Base-by-base conservation (phyloP, 2,888 invertebrate genomes). In the Dolichomitus sp. region DNA sequence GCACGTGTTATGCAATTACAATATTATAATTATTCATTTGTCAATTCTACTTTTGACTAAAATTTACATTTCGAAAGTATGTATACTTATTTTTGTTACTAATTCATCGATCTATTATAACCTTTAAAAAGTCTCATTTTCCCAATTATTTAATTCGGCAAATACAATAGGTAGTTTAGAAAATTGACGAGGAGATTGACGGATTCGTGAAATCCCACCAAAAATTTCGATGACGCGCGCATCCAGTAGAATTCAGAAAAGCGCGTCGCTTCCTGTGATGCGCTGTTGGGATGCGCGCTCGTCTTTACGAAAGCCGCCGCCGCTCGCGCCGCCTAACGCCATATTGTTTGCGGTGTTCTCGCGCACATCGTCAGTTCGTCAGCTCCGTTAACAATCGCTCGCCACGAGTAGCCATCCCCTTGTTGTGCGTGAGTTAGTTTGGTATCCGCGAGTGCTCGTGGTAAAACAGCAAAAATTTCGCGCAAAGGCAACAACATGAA, bases 401-500 rank as follows among this genome's bases (percentile, higher is more conserved):
- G 48, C 66, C 65, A 78, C 61, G 50, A 68, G 72, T 50, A 72
- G 78, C 61, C 61, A 37, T 14, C 37, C 37, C 37, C 19, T 40
- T 27, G 23, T 61, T 17, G 33, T 54, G 78, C 40, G 76, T 42
- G 75, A 59, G 59, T 65, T 42, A 9, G 30, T 50, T 45, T 54
- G 19, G 7, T 4, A 77, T 80, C 48, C 69, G 80, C 78, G 87
- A 81, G 86, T 81, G 86, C 85, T 84, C 77, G 84, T 78, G 79
- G 86, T 82, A 84, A 88, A 85, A 73, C 85, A 86, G 87, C 90
- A 87, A 93, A 89, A 88, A 93, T 93, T 93, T 91, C 93, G 89
- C 93, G 92, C 73, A 93, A 90, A 89, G 87, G 88, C 86, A 85
- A 86, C 84, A 93, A 86, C 84, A 93, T 92, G 92, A 93, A 92